Percentiles rank a stretch among this genome's conserved stretches.
Conservation (phyloP, 2,888 invertebrate genomes). For the Drosophila mulleri region DNA sequence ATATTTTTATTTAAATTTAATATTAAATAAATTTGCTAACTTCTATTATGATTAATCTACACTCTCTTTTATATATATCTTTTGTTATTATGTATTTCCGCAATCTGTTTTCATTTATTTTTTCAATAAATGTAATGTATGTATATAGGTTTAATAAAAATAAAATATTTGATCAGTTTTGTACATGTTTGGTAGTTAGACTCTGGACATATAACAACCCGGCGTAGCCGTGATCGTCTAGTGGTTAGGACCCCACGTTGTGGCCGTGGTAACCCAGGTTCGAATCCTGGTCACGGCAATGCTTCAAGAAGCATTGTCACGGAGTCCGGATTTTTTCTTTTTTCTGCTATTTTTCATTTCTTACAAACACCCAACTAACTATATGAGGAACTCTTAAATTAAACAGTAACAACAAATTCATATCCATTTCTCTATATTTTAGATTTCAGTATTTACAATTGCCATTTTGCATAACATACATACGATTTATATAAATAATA, state of each 20-base stretch:
- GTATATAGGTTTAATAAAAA: neutral
- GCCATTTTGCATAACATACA: conserved; percentile 57
- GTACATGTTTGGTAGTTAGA: conserved; percentile 17
- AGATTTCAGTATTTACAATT: conserved; percentile 71
- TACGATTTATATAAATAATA: conserved; percentile 64
- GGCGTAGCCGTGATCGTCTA: conserved; percentile 70
- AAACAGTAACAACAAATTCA: conserved; percentile 10
- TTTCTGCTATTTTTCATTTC: neutral
- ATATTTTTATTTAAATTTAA: neutral
- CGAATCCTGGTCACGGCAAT: conserved; percentile 73
- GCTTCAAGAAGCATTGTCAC: conserved; percentile 56
- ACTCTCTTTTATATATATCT: no score
- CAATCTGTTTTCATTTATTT: neutral
- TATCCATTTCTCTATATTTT: conserved; percentile 57
- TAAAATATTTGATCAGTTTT: neutral
- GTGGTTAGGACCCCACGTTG: conserved; percentile 74
- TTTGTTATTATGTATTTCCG: neutral
- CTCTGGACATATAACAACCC: rapidly evolving
- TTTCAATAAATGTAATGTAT: neutral
- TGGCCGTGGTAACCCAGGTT: conserved; percentile 72
- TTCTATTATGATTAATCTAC: no score
- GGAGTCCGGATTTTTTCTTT: conserved; percentile 14
- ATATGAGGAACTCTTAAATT: neutral
- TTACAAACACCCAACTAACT: neutral
- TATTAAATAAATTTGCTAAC: neutral